phyloP scores from a whole-genome alignment of 2,888 invertebrate genomes.

The Hesperia comma region DNA sequence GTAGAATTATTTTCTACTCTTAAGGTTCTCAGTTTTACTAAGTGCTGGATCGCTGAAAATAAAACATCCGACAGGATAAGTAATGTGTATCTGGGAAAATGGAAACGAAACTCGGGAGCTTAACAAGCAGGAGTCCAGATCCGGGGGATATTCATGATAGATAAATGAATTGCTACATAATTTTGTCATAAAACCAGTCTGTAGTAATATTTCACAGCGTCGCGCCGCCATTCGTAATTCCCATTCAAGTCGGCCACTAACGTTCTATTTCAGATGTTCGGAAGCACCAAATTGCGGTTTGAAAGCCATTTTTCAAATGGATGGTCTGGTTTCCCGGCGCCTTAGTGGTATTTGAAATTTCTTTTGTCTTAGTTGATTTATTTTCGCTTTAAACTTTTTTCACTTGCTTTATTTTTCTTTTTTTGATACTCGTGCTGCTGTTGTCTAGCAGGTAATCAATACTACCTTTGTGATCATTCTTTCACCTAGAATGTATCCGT shows the following conservation, averaged over 20 bases:
- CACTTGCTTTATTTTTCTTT: not conserved
- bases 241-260: conserved; percentile 29
- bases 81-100: conserved; percentile 23
- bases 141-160: conserved; percentile 27
- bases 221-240: conserved; percentile 28
- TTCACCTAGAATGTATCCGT: no score
- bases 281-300: conserved; percentile 31
- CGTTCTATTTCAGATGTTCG: conserved; percentile 35
- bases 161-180: conserved; percentile 34
- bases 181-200: conserved; percentile 35
- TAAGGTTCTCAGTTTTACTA: not conserved
- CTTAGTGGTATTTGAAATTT: conserved; percentile 20
- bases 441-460: no score
- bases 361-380: conserved; percentile 9
- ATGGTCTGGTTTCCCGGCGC: conserved; percentile 19
- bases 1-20: not conserved
- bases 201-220: conserved; percentile 31
- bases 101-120: conserved; percentile 12
- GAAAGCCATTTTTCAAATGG: conserved; percentile 30
- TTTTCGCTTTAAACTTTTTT: conserved; percentile 1
- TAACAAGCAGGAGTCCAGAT: conserved; percentile 26
- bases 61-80: conserved; percentile 15
- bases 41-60: conserved; percentile 2
- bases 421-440: not conserved
- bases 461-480: no score